A percentile compares a stretch with the other conserved stretches of the same genome.
Conservation (phyloP, 2,797 vertebrate species). For the Enteromius paludinosus region DNA sequence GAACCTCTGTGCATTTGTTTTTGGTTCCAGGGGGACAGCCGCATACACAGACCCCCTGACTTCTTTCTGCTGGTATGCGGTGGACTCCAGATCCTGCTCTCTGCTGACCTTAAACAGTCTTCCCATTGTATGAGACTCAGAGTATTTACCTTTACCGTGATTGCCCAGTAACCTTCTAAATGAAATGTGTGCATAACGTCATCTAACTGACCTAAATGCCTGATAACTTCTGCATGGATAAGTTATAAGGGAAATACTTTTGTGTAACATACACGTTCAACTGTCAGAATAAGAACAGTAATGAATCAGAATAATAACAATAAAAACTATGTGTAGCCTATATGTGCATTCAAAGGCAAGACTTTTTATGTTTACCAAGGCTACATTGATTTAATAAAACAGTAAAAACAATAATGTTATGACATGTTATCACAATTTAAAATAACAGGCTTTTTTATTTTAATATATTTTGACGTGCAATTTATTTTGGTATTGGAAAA, state of each 20-base stretch:
- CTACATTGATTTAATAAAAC: background rate
- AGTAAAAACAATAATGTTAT: background rate
- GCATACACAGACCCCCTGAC: constrained; percentile 33
- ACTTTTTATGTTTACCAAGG: background rate
- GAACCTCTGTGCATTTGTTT: constrained; percentile 24
- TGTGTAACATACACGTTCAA: background rate
- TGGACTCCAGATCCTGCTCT: constrained; percentile 41
- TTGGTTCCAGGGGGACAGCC: constrained; percentile 35
- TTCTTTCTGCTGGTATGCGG: constrained; percentile 40
- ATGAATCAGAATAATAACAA: background rate
- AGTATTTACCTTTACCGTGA: constrained; percentile 34
- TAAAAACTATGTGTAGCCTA: too few species aligned
- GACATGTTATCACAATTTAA: background rate
- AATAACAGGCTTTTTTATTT: background rate
- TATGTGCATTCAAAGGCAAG: background rate
- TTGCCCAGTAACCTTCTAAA: constrained; percentile 38
- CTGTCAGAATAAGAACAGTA: background rate
- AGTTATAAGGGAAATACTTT: background rate
- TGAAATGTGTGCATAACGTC: constrained; percentile 40
- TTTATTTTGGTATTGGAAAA: background rate
- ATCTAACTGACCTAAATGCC: constrained; percentile 16
- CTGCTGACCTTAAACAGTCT: constrained; percentile 47
- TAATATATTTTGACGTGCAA: background rate
- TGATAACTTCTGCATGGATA: background rate
- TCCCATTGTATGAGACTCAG: constrained; percentile 46